Base-by-base conservation (phyloP, 2,888 invertebrate species). In the Tetheella fluctuosa region DNA sequence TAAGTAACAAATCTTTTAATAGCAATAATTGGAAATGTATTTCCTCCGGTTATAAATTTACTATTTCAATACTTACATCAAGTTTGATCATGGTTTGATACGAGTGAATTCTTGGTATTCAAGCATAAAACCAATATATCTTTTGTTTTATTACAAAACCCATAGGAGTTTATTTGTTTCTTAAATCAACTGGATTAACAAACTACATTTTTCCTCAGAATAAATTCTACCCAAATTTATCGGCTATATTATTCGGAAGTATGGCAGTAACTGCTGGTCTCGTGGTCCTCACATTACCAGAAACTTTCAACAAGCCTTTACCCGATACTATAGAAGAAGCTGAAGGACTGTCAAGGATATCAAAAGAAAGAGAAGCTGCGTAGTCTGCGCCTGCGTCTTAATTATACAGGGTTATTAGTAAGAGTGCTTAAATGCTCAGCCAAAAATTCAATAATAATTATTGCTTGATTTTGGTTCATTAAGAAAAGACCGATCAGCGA, bases 251-350 rank as follows among this genome's bases (percentile, higher is more conserved):
- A 73, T 95, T 95, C 77, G 94, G 95, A 0, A 80, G 84, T 25
- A 81, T 94, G 68, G 94, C 95, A 0, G 77, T 94, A 10, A 68
- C 88, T 3, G 94, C 95, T 64, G 95, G 94, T 57, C 70, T 89
- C 0, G 75, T 95, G 20, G 93, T 95, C 3, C 89, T 95, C 62
- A 87, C 92, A 0, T 87, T 95, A n/a, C 95, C 95, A 0, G 95
- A 95, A 79, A 95, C 95, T 5, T 91, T 94, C 64, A 94, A 95
- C 70, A 81, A 91, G 7, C 88, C 93, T 1, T 80, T 95, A 12
- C 95, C 95, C 6, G 94, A 95, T 64, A 94, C 95, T 0, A 89
- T 95, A 17, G 93, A 94, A 71, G 95, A 95, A 65, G 95, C 95
- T 0, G 93, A 94, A 66, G 76, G 69, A 53, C 57, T 92, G 37